Evolutionary conservation across 2,888 invertebrate species (phyloP), one percentile per base, ranked within the genome.

Genomic region (Chymomyza amoena): DNA sequence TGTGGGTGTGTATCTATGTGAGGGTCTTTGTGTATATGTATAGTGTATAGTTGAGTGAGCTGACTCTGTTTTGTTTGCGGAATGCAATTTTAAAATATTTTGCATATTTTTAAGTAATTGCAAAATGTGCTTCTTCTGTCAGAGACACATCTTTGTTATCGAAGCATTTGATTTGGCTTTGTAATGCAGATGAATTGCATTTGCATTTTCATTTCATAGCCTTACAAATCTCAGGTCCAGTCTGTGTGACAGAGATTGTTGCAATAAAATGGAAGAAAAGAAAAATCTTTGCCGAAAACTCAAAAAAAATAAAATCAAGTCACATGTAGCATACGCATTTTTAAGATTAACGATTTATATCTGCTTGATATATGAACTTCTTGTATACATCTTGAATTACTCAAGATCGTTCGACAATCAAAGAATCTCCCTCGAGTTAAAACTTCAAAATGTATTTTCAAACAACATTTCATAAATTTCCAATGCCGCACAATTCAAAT

Each of bases 1-100:
- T 25, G 61, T 4, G 16, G 3, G 39, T 6, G 36, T 5, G 4
- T 25, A 25, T 25, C 25, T 25, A 25, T 2, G 25, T 50, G 54
- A 52, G 52, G n/a, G n/a, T 50, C 64, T n/a, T n/a, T n/a, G n/a
- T n/a, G n/a, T 20, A 56, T 61, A 51, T 45, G 36, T 64, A 28
- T 50, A 51, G 51, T 66, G 18, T 45, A 16, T 25, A 32, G 32
- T 32, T 32, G 32, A 32, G 7, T 32, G 32, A 32, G 32, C 32
- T 32, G 32, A 32, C 32, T 28, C 69, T 66, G 65, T 63, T 77
- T 68, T 64, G 62, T 65, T 79, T 68, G 66, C 61, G 69, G 73
- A 76, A 86, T 81, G 77, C 70, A 79, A 84, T 86, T 84, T 77
- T n/a, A 60, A 77, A 73, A 77, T 81, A 68, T 70, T 73, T 81